Base-by-base conservation (phyloP, 2,797 vertebrate genomes). In the Momotus momota region DNA sequence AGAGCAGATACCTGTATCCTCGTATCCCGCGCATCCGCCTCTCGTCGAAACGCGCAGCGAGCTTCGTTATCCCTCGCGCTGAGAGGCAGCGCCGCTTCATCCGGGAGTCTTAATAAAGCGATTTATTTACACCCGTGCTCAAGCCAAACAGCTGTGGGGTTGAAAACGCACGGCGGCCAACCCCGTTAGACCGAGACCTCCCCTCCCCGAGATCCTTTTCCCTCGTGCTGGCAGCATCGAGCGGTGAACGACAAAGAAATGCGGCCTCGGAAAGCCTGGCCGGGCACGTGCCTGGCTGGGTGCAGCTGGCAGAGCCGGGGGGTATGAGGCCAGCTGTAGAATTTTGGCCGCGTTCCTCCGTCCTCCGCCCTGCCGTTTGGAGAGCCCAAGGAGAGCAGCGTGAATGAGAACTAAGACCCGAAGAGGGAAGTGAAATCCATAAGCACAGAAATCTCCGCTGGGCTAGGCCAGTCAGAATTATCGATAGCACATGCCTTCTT, bases 301-400 rank as follows among this genome's bases (percentile, higher is more conserved):
- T 91, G 81, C 94, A 95, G 90, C 78, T 58, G 90, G 94, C 86
- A 88, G 54, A 31, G 86, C 23, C 58, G 51, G 58, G 80, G 69
- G 85, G 75, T 74, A 43, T 84, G 92, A 65, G 73, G 54, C 80
- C 94, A 94, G 92, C 94, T 96, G 93, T 22, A 90, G 66, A 29
- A 16, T 83, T 88, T 57, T 87, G 95, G 95, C 91, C 57, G 57
- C 11, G 64, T 49, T 81, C 88, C 92, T 55, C 62, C 18, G 27
- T 75, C 79, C 57, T 70, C 75, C 74, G 0, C 52, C 49, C 61
- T 61, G 80, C 80, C 89, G 41, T 22, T 58, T 78, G 80, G 57
- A 78, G 60, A 66, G n/a, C 81, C 58, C 38, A 57, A 3, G 0
- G 0, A 74, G 31, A 55, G 49, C 3, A 71, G 79, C 87, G 81